Base-by-base conservation (phyloP, 92 coral and sea anemone species). In the Isaurus tuberculatus region DNA sequence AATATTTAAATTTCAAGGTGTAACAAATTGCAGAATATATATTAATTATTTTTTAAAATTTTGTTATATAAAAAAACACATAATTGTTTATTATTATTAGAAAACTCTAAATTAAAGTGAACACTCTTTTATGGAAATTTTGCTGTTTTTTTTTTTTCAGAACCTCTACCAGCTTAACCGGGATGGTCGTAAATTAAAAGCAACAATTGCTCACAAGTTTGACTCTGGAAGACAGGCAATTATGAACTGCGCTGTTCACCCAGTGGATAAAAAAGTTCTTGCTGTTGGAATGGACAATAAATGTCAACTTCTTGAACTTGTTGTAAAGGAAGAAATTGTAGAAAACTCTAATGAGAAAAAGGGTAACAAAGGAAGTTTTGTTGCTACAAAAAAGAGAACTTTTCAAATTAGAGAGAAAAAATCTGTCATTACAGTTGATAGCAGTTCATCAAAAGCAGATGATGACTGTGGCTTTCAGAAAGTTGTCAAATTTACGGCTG, bases 241-340 rank as follows among this genome's bases (percentile, higher is more conserved):
- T 26, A 97, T 97, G 99, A 97, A 97, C 86, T 92, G 98, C 80
- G 97, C 98, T 16, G 86, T 94, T 31, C 95, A 97, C 48, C 99
- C 99, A 8, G 69, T 26, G 27, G 68, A 84, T 17, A 79, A 72
- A 33, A 94, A 94, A 73, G 72, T 86, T 5, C 42, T 97, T 9
- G 99, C 98, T 29, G 95, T 94, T 65, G 99, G 99, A 69, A 92
- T 94, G 93, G 99, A 97, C 26, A 97, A 97, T 79, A 95, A 94
- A 73, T 97, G 99, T 71, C 99, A 97, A 26, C 79, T 97, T 33
- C 81, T 97, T 20, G 94, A 93, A 82, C 65, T 93, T 6, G 92
- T 75, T 44, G 61, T 89, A 1, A 94, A 94, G 36, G 95, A 94
- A 81, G 97, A 93, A 88, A 27, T 77, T 32, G 86, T 89, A 5